Base-by-base conservation (phyloP, 2,888 invertebrate species). In the Leptopterna dolabrata region DNA sequence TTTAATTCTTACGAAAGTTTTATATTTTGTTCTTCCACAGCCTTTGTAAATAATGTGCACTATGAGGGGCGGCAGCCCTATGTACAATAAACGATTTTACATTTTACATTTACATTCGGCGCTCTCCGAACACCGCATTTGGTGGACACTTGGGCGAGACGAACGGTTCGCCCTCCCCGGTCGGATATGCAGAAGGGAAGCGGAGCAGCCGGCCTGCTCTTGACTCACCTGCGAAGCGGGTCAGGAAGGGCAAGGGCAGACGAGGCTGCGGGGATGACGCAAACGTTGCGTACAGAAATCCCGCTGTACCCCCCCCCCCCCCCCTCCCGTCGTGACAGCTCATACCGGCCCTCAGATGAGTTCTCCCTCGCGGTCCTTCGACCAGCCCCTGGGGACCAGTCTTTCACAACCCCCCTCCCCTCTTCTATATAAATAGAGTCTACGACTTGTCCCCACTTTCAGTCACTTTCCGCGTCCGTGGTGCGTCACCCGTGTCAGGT, bases 391-490 rank as follows among this genome's bases (percentile, higher is more conserved):
- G 73, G 16, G 73, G 36, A 41, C 51, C 9, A 16, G 83, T 83
- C 83, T 83, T 83, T 83, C 83, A 83, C 83, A 83, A 83, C 36
- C 63, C 83, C 55, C 43, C 45, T 9, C 11, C 43, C 51, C 27
- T 30, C 71, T 63, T 70, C 63, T 71, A 70, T 83, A 83, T 83
- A 83, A 83, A 83, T 83, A 83, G 63, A 41, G 14, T 82, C 63
- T 63, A 81, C 47, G 13, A 63, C 70, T 71, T 63, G 63, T 70
- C 83, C 83, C 83, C 83, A 83, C 83, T 83, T 83, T 83, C 83
- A 83, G 83, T 83, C 70, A 71, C 83, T 70, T 83, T 63, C 83
- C 83, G 83, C 83, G 83, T 83, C 83, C 83, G 83, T 47, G 36
- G 63, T 70, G 63, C 70, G 83, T 83, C 81, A 81, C 30, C 51